phyloP scores from a whole-genome alignment of 2,113 vertebrate genomes.

The Gymnogyps californianus region DNA sequence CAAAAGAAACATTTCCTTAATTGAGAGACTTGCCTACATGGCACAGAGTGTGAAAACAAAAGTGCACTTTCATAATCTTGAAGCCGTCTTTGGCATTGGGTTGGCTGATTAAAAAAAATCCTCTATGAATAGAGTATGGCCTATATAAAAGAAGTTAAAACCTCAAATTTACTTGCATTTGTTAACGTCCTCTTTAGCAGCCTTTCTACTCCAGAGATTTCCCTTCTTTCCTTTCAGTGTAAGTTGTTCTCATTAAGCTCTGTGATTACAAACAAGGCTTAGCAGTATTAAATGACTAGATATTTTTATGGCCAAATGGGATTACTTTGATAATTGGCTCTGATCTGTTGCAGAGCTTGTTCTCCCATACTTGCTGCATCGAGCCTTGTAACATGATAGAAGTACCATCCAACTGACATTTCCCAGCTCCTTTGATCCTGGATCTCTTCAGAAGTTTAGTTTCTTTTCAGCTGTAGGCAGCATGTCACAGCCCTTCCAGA shows the following conservation, averaged over 20 bases:
- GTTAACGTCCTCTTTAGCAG: background rate
- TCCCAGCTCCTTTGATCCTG: background rate
- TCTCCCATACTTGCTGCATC: background rate
- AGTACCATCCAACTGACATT: background rate
- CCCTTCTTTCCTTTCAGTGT: background rate
- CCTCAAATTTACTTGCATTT: constrained; percentile 37
- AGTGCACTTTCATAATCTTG: background rate
- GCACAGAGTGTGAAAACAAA: constrained; percentile 16
- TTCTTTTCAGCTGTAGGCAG: background rate
- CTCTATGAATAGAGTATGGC: background rate
- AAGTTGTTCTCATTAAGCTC: constrained; percentile 58
- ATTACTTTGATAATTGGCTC: constrained; percentile 59
- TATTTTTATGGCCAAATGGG: constrained; percentile 60
- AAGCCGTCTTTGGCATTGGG: background rate
- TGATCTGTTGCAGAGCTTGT: constrained; percentile 31
- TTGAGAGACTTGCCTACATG: background rate
- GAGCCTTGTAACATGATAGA: background rate
- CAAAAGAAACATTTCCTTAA: constrained; percentile 23
- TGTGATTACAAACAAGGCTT: constrained; percentile 64
- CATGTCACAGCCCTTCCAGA: background rate
- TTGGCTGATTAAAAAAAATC: background rate
- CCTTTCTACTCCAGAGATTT: constrained; percentile 45
- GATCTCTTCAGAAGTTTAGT: background rate
- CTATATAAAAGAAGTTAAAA: constrained; percentile 41
- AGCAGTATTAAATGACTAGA: constrained; percentile 41